Base-by-base conservation (phyloP, 92 coral and sea anemone species). In the Galaxea fascicularis region DNA sequence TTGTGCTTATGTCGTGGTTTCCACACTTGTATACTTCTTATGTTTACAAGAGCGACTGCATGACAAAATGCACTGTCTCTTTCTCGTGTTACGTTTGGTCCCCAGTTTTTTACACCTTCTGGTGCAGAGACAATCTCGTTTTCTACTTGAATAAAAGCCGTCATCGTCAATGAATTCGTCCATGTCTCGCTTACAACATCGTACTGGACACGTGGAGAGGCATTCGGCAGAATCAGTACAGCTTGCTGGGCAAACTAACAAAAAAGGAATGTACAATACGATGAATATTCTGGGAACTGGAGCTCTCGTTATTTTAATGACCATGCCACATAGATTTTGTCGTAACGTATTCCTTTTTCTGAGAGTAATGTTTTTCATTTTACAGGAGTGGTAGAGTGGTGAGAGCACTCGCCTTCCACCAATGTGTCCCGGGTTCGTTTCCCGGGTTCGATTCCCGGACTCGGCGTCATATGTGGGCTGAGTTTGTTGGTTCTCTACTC, bases 121-220 rank as follows among this genome's bases (percentile, higher is more conserved):
- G 24, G 18, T 57, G 39, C 46, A 27, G 68, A 57, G 12, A 21
- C 80, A 76, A 46, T 75, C 62, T 26, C 59, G 26, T 60, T 78
- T 62, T 17, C 21, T 17, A 41, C 21, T 41, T 7, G 22, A 25
- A 44, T 76, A 26, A 10, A 49, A n/a, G 10, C 59, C 70, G 15
- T 25, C 82, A 9, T 60, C 27, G 27, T 78, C 82, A 18, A 63
- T 12, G 82, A 62, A 78, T 62, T 64, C 57, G 82, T 78, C 59
- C 30, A 22, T 4, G 82, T 41, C 65, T 62, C 72, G 20, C 22
- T 78, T 78, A 64, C 82, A 78, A 26, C 82, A 78, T 10, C 45
- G 82, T 10, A 20, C 21, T 8, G 73, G 82, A 46, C 82, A 78
- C 4, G 82, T 8, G 4, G 82, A 62, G 4, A 1, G 71, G n/a